Conservation (phyloP, 2,797 vertebrate species). For the Pseudotriccus pelzelni region DNA sequence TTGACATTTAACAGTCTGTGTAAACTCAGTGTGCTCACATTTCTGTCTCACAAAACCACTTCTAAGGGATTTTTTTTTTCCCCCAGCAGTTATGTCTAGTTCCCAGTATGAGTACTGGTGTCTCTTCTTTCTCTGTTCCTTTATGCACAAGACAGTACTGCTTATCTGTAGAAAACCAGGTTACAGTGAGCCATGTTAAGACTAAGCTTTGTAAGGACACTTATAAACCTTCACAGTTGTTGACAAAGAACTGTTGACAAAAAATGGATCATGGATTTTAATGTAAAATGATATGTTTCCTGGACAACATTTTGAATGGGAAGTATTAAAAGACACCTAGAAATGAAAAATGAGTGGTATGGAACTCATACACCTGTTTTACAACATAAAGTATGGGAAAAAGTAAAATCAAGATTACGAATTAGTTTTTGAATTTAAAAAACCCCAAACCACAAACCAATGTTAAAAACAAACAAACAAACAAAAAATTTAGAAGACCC, state of each 20-base stretch:
- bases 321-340: background rate
- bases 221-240: background rate
- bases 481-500: background rate
- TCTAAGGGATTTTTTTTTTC: background rate
- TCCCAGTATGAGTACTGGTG: background rate
- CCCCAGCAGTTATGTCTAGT: background rate
- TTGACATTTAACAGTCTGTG: background rate
- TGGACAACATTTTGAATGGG: background rate
- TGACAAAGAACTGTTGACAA: background rate
- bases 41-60: background rate
- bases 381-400: background rate
- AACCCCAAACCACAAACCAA: too few species aligned
- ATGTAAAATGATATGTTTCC: background rate
- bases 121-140: background rate
- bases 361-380: background rate
- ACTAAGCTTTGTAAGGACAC: background rate
- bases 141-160: background rate
- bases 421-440: background rate
- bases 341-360: background rate
- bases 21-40: background rate
- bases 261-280: background rate
- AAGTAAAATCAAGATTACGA: background rate
- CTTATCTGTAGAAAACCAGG: background rate
- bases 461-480: background rate
- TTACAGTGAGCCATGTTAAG: background rate